These are phyloP conservation scores for Rhingia campestris DNA, from an alignment of 2,888 invertebrate genomes.

Conservation along the genomic window DNA sequence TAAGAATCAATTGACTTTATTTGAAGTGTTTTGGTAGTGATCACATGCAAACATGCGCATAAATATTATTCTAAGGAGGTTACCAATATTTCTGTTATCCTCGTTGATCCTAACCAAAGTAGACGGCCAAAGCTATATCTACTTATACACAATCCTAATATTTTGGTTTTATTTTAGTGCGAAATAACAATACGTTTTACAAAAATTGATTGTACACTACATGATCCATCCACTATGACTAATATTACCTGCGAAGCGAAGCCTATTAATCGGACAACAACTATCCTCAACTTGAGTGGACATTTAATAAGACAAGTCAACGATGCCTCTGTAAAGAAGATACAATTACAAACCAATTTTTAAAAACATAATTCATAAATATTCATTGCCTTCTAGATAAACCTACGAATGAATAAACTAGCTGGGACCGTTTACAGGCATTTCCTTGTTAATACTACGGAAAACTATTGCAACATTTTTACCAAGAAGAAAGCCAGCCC, in stretches of 20 bases:
- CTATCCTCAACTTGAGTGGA: not conserved
- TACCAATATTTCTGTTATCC: too few species aligned
- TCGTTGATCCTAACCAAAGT: too few species aligned
- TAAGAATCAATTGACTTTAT: too few species aligned
- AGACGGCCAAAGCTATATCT: too few species aligned
- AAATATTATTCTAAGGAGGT: too few species aligned
- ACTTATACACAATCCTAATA: too few species aligned
- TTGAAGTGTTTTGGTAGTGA: too few species aligned
- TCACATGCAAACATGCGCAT: too few species aligned
- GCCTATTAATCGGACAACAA: constrained; percentile 18
- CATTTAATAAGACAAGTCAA: not conserved
- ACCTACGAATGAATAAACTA: not conserved
- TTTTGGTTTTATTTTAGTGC: not conserved
- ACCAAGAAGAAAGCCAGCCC: constrained; percentile 13
- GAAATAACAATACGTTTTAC: not conserved
- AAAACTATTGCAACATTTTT: constrained; percentile 21
- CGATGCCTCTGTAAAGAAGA: constrained; percentile 1
- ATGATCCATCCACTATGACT: not conserved
- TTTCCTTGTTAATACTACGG: constrained; percentile 26
- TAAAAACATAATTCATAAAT: not conserved
- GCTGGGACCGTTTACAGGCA: constrained; percentile 3
- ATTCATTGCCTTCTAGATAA: not conserved
- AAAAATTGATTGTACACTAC: not conserved
- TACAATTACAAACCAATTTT: not conserved
- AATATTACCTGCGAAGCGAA: constrained; percentile 8